Base-by-base conservation (phyloP, 2,797 vertebrate species). In the Megalops cyprinoides region DNA sequence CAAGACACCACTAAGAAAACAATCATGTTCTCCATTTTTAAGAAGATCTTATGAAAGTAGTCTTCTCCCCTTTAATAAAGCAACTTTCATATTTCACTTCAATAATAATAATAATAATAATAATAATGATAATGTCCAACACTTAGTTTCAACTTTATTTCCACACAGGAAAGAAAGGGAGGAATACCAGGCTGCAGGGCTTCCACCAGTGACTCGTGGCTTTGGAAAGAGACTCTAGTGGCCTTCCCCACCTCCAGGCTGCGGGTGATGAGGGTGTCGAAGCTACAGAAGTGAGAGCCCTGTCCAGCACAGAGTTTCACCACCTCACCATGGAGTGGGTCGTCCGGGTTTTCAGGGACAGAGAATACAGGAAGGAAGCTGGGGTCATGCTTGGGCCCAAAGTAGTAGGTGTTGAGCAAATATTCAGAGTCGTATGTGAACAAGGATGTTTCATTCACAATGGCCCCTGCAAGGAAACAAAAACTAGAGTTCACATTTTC, bases 401-500 rank as follows among this genome's bases (percentile, higher is more conserved):
- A 77, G 69, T 87, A 86, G 86, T 95, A 98, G 55, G 87, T 87
- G 6, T 94, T 83, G 86, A 96, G 77, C 82, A 99, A 90, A 56
- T 83, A 81, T 28, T 83, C 44, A 0, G 95, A 94, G 88, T 99
- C 98, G 0, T 99, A 99, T 1, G 97, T 97, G 83, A 99, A 97
- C 83, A 99, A 92, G 12, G 97, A 95, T 0, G 93, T 96, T 10
- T 82, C 9, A 1, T 95, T 96, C 67, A 82, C 53, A 79, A 98
- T 78, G 0, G 94, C 92, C 97, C 97, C 97, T 99, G 88, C 0
- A 79, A 85, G 39, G 62, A 81, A 80, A 1, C 74, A 55, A 46
- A 48, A 39, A 76, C 74, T 7, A 46, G 1, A 23, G 0, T 4
- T 37, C 56, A 71, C 12, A 10, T 0, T 18, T 6, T 46, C 25